Evolutionary conservation across 2,888 invertebrate genomes (phyloP), one percentile per base, ranked within the genome.

Genomic region (Cheilosia pagana): DNA sequence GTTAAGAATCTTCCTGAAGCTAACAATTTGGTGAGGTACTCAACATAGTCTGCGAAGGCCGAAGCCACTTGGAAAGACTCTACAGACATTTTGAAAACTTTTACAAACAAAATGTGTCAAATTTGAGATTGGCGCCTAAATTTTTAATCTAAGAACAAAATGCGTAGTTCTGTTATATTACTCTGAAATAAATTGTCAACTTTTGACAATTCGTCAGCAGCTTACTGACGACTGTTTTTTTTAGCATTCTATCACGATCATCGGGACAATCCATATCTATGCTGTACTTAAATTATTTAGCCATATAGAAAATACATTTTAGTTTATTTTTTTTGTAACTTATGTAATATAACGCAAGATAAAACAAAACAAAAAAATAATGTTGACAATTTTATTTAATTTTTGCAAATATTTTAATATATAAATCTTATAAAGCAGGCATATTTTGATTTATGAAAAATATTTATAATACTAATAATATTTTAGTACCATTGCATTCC

Each of bases 371-470:
- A 62, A 31, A 65, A 5, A 50, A 35, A 65, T 16, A 50, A 16
- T 31, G 48, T 65, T 39, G 23, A 52, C n/a, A 10, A 65, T 39
- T 39, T 65, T 39, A 65, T 65, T 65, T 65, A 10, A 39, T 65
- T 52, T 35, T 35, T 50, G 39, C 50, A 50, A 63, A 48, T 63
- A 63, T 63, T 16, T 35, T 12, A 31, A 19, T 39, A 16, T 53
- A 60, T 55, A 28, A 28, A 52, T 41, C 19, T 21, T 21, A 43
- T 28, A 6, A 45, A 57, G 35, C 45, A 50, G 57, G 25, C 28
- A 35, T 62, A 28, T 39, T 50, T 63, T 45, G 12, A 25, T 45
- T 62, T 62, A n/a, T 25, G 25, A 60, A 45, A 10, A n/a, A 45
- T 10, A 28, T 28, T 28, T 25, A 35, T 35, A 35, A 35, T 35